Evolutionary conservation across 2,888 invertebrate genomes (phyloP), one percentile per base, ranked within the genome.

Genomic region (Aleiodes alternator): DNA sequence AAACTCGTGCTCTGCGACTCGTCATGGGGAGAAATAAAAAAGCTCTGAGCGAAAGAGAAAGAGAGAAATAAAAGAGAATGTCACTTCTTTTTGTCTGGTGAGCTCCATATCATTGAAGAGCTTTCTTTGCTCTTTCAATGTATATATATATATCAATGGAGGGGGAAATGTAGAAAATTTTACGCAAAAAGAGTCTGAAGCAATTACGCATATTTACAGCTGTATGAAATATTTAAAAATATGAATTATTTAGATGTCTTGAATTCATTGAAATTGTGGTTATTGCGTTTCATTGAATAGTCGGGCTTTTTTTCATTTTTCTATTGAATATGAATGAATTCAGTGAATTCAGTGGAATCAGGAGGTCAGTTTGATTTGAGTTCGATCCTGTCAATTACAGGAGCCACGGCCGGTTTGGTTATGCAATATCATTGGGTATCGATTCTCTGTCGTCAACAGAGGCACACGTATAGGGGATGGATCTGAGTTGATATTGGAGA

Each of bases 381-480:
- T 43, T 23, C 11, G 53, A 64, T 51, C 56, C 51, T 50, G 68
- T 51, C 55, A 57, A 71, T 61, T 56, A 51, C 59, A 57, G 56
- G 50, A 69, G 23, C 23, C 23, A 55, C 16, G 73, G 31, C 55
- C 55, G 75, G 78, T 79, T 80, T 79, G 80, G 80, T 82, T 82
- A 80, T 81, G 81, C 81, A 80, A 82, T 82, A 79, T 78, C 76
- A 64, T 64, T 64, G 79, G 77, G 78, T 81, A 82, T 82, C 79
- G 82, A 81, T 76, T 78, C 81, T 77, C 80, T 79, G 82, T 80
- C 82, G 78, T 57, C 70, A 72, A 75, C 82, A 82, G 77, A 82
- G 77, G 34, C 23, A 72, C 29, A 61, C 64, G 6, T 38, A 38
- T 38, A 43, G 9, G 53, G 53, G 61, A 50, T 29, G 43, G 56